Evolutionary conservation across 2,888 invertebrate genomes (phyloP).

Genomic region (Acanthococcus lagerstroemiae): DNA sequence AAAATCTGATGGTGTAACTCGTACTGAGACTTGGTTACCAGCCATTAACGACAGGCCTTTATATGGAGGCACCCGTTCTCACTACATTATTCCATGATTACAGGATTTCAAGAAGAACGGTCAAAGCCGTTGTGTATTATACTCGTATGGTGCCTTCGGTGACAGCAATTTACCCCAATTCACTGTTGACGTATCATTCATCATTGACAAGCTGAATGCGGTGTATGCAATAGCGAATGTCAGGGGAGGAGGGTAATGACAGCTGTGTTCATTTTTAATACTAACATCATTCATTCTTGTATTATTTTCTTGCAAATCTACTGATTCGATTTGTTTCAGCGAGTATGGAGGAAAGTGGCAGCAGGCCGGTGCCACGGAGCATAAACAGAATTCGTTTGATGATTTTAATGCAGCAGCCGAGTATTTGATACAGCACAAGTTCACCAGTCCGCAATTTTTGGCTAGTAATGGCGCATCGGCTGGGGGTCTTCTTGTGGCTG

Average conservation of each 20-base stretch:
- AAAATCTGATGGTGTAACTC: no score
- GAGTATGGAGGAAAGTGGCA: conserved; percentile 98
- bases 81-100: no score
- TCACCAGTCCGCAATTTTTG: conserved; percentile 62
- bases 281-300: conserved; percentile 6
- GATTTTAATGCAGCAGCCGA: conserved; percentile 91
- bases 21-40: no score
- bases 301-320: conserved; percentile 33
- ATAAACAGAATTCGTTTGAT: conserved; percentile 95
- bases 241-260: conserved; percentile 82
- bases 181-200: no score
- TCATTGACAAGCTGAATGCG: conserved; percentile 80
- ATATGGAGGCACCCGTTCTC: no score
- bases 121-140: no score
- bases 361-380: conserved; percentile 75
- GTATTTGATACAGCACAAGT: conserved; percentile 68
- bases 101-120: no score
- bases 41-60: no score
- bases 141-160: no score
- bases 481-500: conserved; percentile 89
- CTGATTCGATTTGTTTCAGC: conserved; percentile 44
- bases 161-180: no score
- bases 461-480: conserved; percentile 92
- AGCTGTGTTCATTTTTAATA: no score
- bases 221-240: conserved; percentile 87